Evolutionary conservation across 2,797 vertebrate genomes (phyloP).

Genomic region (Pseudochromis fuscus): DNA sequence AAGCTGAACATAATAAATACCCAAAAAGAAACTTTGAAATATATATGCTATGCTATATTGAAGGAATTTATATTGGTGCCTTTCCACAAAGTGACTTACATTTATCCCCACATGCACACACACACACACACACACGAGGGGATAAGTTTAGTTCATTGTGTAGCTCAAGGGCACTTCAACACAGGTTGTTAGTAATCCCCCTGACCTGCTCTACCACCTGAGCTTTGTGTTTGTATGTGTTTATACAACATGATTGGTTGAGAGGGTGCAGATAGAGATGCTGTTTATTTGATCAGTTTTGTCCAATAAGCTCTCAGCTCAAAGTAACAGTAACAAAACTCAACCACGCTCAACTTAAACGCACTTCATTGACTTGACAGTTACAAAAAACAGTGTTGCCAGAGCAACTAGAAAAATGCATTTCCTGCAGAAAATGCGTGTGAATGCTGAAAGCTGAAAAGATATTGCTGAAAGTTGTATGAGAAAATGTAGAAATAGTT

Average conservation of each 20-base stretch:
- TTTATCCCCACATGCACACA: no score
- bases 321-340: constrained; percentile 28
- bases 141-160: neutral
- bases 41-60: neutral
- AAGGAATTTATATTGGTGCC: neutral
- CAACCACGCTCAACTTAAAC: constrained; percentile 60
- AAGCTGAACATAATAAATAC: constrained; percentile 16
- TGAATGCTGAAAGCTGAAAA: no score
- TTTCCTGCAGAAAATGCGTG: no score
- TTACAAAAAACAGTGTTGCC: constrained; percentile 77
- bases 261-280: neutral
- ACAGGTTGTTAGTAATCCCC: neutral
- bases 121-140: neutral
- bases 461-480: no score
- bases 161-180: neutral
- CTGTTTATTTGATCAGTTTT: constrained; percentile 44
- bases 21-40: neutral
- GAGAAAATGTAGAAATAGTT: no score
- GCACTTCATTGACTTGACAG: constrained; percentile 75
- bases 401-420: constrained; percentile 78
- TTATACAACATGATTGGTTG: constrained; percentile 9
- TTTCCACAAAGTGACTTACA: neutral
- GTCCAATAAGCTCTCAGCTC: constrained; percentile 14
- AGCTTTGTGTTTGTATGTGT: constrained; percentile 10
- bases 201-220: constrained; percentile 7